Evolutionary conservation across 2,113 vertebrate genomes (phyloP), one percentile per base, ranked within the genome.

Genomic region (Apistogramma diplotaenia): DNA sequence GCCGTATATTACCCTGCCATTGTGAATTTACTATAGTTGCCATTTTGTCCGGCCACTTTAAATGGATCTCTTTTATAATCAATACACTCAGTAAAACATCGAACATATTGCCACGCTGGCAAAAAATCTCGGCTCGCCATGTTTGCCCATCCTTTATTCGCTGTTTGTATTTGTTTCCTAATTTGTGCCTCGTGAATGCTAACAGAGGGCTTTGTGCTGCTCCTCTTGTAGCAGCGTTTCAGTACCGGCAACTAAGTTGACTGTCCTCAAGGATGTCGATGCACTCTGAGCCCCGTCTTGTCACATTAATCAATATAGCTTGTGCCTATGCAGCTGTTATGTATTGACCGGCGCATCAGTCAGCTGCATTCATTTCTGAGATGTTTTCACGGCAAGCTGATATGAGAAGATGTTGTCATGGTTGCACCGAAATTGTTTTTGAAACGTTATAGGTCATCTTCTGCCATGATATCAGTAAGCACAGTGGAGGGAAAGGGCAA

Each of bases 11-110:
- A 93, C 79, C 78, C 86, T 92, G 89, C 89, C 86, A 88, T 90
- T 94, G 92, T 89, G 85, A 93, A 94, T 93, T 91, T 92, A 92
- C 89, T 91, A 90, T 90, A 87, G 89, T 91, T 90, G 93, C 88
- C 91, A 92, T 92, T 94, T 93, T 84, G 86, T 87, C 31, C 37
- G 70, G 85, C 89, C 93, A 91, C 89, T 94, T 90, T 85, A 90
- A 88, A 92, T 85, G 83, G 85, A 92, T 94, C 84, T 91, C 76
- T 74, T 88, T 86, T 87, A 84, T 88, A 93, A 94, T 94, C 93
- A 93, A 93, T 93, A 90, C 85, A 76, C 78, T 85, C 84, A 43
- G 79, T 87, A 90, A 91, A 91, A 91, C 83, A 85, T 58, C 18
- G 35, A 84, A 81, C 87, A 85, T 90, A 92, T 91, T 86, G 87